Evolutionary conservation across 1,140 invertebrate species (phyloP).

Genomic region (Pissodes strobi): DNA sequence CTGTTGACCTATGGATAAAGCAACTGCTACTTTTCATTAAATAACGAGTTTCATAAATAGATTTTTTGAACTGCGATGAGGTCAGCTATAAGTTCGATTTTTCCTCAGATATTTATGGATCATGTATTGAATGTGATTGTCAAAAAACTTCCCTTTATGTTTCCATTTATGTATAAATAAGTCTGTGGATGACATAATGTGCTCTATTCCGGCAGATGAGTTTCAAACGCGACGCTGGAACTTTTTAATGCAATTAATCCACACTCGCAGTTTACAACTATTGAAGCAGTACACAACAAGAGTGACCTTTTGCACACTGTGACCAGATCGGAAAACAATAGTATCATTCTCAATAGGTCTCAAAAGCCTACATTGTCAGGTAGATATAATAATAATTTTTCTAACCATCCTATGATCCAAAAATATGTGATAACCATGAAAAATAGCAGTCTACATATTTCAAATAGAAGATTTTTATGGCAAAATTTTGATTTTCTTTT

Average conservation of each 20-base stretch:
- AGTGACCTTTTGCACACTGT: background rate
- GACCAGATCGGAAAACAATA: too few relatives aligned
- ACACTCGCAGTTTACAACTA: background rate
- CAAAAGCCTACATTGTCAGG: too few relatives aligned
- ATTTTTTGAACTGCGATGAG: conserved; percentile 6
- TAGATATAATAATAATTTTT: background rate
- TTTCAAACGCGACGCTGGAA: background rate
- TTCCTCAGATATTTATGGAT: conserved; percentile 6
- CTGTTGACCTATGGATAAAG: background rate
- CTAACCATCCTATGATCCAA: too few relatives aligned
- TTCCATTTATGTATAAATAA: conserved; percentile 1
- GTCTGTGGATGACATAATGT: conserved; percentile 1
- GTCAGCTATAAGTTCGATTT: background rate
- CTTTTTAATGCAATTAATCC: background rate
- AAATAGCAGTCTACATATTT: too few relatives aligned
- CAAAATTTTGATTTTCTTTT: too few relatives aligned
- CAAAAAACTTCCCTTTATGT: background rate
- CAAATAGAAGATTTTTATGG: too few relatives aligned
- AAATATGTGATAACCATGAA: too few relatives aligned
- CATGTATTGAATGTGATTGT: background rate
- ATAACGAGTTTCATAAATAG: background rate
- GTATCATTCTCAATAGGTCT: too few relatives aligned
- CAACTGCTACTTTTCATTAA: background rate
- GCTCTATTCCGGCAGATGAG: background rate
- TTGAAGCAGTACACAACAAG: background rate